Conservation (phyloP, 2,888 invertebrate genomes). For the Esperia sulphurella region DNA sequence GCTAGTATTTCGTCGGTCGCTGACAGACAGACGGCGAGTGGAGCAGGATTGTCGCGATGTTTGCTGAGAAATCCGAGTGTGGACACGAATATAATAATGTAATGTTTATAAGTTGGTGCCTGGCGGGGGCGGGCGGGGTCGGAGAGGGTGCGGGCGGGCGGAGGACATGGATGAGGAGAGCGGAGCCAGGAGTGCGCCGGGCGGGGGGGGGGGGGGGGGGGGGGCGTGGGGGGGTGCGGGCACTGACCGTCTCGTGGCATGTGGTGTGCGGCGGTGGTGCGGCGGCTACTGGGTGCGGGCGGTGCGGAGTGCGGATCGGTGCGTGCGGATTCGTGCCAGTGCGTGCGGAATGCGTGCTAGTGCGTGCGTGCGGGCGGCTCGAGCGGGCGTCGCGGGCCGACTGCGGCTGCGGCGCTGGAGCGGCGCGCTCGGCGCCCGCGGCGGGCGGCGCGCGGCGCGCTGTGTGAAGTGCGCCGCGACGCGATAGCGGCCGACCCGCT, state of each 20-base stretch:
- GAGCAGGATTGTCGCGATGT: not conserved
- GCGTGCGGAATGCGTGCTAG: constrained; percentile 5
- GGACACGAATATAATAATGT: too few relatives aligned
- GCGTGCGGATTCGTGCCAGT: not conserved
- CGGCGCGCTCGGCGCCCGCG: constrained; percentile 1
- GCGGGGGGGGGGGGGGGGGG: not conserved
- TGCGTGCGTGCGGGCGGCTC: not conserved
- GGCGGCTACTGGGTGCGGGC: constrained; percentile 1
- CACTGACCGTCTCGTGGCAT: constrained; percentile 1
- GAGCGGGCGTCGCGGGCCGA: not conserved
- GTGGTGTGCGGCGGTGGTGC: not conserved
- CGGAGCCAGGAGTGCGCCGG: constrained; percentile 7
- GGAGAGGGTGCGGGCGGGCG: too few relatives aligned
- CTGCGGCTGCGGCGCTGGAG: not conserved
- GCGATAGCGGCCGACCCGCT: constrained; percentile 28
- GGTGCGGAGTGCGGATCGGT: not conserved
- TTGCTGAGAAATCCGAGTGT: too few relatives aligned
- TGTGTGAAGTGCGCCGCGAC: not conserved
- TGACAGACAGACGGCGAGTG: not conserved
- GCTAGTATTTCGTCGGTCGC: not conserved
- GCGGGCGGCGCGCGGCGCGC: constrained; percentile 3
- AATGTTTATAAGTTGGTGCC: too few relatives aligned
- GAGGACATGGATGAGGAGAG: constrained; percentile 2
- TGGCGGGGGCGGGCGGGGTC: too few relatives aligned
- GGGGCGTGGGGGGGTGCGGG: constrained; percentile 1